Evolutionary conservation across 2,797 vertebrate species (phyloP), one percentile per base, ranked within the genome.

Genomic region (Platyrinchus mystaceus): DNA sequence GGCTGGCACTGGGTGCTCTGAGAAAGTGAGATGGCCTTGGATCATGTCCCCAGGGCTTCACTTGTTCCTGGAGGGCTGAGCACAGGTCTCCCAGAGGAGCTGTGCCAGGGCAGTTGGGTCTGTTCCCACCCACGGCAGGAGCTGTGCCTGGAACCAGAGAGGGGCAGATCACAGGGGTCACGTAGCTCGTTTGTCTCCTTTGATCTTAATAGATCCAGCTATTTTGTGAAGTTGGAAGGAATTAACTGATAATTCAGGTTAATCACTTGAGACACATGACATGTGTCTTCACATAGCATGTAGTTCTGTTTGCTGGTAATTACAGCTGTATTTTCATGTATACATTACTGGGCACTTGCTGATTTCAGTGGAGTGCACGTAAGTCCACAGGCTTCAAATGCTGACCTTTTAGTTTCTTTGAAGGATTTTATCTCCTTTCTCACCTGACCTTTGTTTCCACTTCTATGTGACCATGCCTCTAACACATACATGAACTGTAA

Each of bases 181-280:
- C 1, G 1, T 34, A 53, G 71, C 78, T 80, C 58, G 6, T 64
- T 68, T 47, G 27, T 46, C 56, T 39, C 58, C 68, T 89, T 16
- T 78, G 64, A 49, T 71, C 41, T 34, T 24, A 12, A 18, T 17
- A 34, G 43, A 50, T 23, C 60, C 75, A 47, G 76, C 64, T 83
- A 11, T 91, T 87, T 43, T 62, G 92, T 94, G 75, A 95, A 84
- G 60, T 47, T 92, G 93, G 44, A 32, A 89, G 62, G 84, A 93
- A 89, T 89, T 81, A 78, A 53, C 75, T 75, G 87, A 59, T 92
- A 92, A 85, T 77, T 91, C 84, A 30, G 37, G 43, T 75, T 87
- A 80, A 91, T 94, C 53, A 6, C 75, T 83, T 77, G 67, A 53
- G 77, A 83, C 23, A n/a, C 13, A 10, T 24, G 63, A 36, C 0